These are phyloP conservation scores for Pluvialis apricaria DNA, from an alignment of 2,113 vertebrate genomes.

Conservation along the genomic window DNA sequence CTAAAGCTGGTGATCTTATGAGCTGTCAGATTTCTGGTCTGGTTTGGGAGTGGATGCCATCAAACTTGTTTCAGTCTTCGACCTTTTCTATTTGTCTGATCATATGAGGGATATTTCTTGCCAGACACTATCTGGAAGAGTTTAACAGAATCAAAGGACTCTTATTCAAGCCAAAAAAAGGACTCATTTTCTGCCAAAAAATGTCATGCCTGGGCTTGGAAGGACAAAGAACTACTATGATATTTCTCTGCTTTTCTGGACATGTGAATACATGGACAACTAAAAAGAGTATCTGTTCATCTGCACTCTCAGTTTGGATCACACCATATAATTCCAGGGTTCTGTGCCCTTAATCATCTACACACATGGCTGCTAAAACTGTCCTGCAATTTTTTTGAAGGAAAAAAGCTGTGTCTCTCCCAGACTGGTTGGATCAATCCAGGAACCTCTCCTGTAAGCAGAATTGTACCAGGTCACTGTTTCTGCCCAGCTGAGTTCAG, in stretches of 20 bases:
- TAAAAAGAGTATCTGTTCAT: neutral
- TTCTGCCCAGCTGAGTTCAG: neutral
- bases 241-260: neutral
- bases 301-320: neutral
- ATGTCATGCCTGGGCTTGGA: neutral
- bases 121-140: slow-evolving; percentile 37
- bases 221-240: neutral
- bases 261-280: neutral
- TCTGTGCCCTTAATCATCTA: neutral
- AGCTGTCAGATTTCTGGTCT: neutral
- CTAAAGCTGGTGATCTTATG: neutral
- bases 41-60: neutral
- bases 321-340: neutral
- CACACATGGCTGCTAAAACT: neutral
- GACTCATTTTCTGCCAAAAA: neutral
- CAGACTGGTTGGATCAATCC: neutral
- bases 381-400: neutral
- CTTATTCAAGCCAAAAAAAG: neutral
- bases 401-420: neutral
- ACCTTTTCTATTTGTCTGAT: neutral
- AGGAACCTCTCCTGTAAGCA: neutral
- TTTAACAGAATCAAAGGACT: slow-evolving; percentile 9
- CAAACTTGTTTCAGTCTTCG: neutral
- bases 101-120: neutral
- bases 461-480: neutral